Evolutionary conservation across 2,113 vertebrate species (phyloP), one percentile per base, ranked within the genome.

Genomic region (Anguilla rostrata): DNA sequence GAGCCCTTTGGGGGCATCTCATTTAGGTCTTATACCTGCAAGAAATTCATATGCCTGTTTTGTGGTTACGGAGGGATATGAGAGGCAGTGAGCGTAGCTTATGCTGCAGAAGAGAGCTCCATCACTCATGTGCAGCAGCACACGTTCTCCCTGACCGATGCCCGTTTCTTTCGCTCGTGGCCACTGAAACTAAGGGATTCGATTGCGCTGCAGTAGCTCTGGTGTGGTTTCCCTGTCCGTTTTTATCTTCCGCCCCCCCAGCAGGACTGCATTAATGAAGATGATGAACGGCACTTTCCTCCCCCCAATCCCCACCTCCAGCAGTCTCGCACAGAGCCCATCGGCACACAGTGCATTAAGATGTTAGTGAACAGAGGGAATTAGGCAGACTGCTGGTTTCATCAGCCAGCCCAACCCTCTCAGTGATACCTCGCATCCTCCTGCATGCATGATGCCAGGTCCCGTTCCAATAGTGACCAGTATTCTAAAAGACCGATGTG

Each of bases 181-280:
- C 39, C 29, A 39, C 75, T 39, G 29, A 66, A 5, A 26, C 60
- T 8, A 66, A 6, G 60, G 22, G 60, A 11, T 20, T 53, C 66
- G 8, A n/a, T 22, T 6, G n/a, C 66, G n/a, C 66, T 75, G 12
- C 29, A 34, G 75, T 39, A 34, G 7, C 75, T 16, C 1, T 78
- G 75, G 60, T 26, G 7, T 8, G 20, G 2, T 3, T 0, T 29
- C 71, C 26, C 71, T n/a, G 34, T 39, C 78, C 29, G 18, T 79
- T 18, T 40, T 16, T n/a, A 14, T 18, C 15, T 29, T 15, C 39
- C 39, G 0, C 6, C 53, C 11, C n/a, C 57, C 60, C 60, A 43
- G 57, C 83, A 71, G 83, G 60, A 26, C 56, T 84, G 34, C 60
- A 75, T 41, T 71, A 75, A 56, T 84, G 57, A 84, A 34, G 83